These are phyloP conservation scores for Hyppa rectilinea DNA, from an alignment of 2,888 invertebrate species.

Conservation along the genomic window DNA sequence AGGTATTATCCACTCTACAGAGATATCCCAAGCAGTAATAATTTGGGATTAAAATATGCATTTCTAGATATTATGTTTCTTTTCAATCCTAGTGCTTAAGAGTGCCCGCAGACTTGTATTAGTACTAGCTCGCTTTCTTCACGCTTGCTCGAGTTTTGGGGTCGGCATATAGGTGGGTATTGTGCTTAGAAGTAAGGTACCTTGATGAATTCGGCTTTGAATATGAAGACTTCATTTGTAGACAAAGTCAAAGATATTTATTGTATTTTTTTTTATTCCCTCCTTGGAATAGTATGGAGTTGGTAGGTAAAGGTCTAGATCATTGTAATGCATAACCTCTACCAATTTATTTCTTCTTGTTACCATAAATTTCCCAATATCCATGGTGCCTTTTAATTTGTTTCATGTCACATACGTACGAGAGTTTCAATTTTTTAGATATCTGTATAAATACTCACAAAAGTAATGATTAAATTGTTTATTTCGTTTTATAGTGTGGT, in stretches of 20 bases:
- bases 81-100: constrained; percentile 73
- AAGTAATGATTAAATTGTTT: no score
- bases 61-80: constrained; percentile 82
- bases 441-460: no score
- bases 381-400: no score
- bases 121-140: constrained; percentile 31
- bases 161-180: constrained; percentile 8
- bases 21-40: constrained; percentile 78
- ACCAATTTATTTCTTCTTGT: no score
- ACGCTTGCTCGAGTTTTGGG: constrained; percentile 32
- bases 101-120: constrained; percentile 55
- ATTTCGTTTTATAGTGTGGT: no score
- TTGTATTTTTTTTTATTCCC: no score
- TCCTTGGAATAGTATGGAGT: no score
- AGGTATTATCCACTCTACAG: constrained; percentile 74
- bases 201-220: not conserved
- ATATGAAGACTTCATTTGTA: not conserved
- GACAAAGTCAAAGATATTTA: not conserved
- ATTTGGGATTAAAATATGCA: constrained; percentile 90
- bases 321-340: no score
- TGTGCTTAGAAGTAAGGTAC: not conserved
- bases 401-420: no score
- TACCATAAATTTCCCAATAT: no score
- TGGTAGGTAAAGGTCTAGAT: no score
- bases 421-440: no score